A percentile compares a stretch with the other conserved stretches of the same genome.
Evolutionary conservation across 2,888 invertebrate genomes (phyloP).

Genomic region (Calliphora vomitoria): DNA sequence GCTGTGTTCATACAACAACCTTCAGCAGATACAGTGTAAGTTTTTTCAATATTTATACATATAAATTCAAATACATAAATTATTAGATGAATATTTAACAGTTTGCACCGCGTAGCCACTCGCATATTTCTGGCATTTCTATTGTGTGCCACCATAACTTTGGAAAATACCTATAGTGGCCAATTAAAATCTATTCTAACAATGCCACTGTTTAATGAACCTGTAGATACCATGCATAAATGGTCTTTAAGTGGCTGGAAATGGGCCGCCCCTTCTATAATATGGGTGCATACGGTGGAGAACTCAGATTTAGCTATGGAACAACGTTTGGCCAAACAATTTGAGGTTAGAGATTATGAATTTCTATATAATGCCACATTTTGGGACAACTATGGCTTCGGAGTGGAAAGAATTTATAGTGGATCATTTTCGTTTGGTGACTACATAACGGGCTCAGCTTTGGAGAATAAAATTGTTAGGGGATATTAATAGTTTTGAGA

Average conservation of each 20-base stretch:
- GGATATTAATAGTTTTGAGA: no score
- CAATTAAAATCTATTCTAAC: constrained; percentile 82
- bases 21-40: constrained; percentile 78
- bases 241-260: constrained; percentile 80
- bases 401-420: constrained; percentile 80
- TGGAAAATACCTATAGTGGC: constrained; percentile 83
- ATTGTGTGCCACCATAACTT: constrained; percentile 81
- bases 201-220: constrained; percentile 80
- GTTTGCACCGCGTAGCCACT: constrained; percentile 78
- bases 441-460: constrained; percentile 78
- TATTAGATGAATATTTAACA: constrained; percentile 55
- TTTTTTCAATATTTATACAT: neutral
- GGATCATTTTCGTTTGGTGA: constrained; percentile 80
- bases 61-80: neutral
- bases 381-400: constrained; percentile 80
- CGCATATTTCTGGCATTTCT: constrained; percentile 81
- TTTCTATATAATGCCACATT: constrained; percentile 81
- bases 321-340: constrained; percentile 78
- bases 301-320: constrained; percentile 80
- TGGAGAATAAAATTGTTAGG: constrained; percentile 80
- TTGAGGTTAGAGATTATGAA: constrained; percentile 80
- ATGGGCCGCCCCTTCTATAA: constrained; percentile 82
- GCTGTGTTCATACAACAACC: constrained; percentile 83
- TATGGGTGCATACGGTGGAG: constrained; percentile 81
- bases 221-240: constrained; percentile 81